Base-by-base conservation (phyloP, 1,140 invertebrate species). In the Lepidurus apus region DNA sequence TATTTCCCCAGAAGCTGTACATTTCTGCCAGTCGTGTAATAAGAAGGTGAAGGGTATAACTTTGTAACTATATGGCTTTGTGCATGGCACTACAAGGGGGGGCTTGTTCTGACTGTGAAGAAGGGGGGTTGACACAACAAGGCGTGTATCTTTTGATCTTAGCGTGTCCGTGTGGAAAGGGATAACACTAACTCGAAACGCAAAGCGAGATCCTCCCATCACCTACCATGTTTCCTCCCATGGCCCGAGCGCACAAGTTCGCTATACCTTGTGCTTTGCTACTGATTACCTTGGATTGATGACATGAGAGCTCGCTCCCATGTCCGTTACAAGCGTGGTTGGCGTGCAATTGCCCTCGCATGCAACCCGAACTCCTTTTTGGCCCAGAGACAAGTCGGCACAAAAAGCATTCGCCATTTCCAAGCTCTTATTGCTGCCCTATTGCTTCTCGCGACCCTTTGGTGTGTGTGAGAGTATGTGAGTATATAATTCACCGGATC, bases 141-240 rank as follows among this genome's bases (percentile, higher is more conserved):
- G 53, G 53, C 53, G 53, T 65, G 53, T 65, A 65, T 65, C 53
- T 65, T 65, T 65, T 65, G 53, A 65, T 65, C 53, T 65, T 65
- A 21, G 53, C 53, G 53, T 65, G 53, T 65, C 53, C 53, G 53
- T 65, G 53, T 65, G 53, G 53, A 65, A 65, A 65, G 53, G 53
- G 53, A 65, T 65, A 65, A 65, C n/a, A 65, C 53, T 65, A 65
- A 65, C 53, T 65, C 13, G 53, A 65, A 65, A 65, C 53, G 17
- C 13, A 21, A 65, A 65, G 53, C 53, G n/a, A 65, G n/a, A 65
- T 65, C 8, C 53, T 65, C 21, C 53, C 53, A 3, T 34, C 34
- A 65, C 53, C 53, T n/a, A n/a, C 17, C 53, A 65, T 65, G 53
- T 65, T 13, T 21, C 53, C 53, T 65, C 53, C 53, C 53, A 17